Evolutionary conservation across 2,888 invertebrate species (phyloP), one percentile per base, ranked within the genome.

Genomic region (Polydrusus pterygomalis): DNA sequence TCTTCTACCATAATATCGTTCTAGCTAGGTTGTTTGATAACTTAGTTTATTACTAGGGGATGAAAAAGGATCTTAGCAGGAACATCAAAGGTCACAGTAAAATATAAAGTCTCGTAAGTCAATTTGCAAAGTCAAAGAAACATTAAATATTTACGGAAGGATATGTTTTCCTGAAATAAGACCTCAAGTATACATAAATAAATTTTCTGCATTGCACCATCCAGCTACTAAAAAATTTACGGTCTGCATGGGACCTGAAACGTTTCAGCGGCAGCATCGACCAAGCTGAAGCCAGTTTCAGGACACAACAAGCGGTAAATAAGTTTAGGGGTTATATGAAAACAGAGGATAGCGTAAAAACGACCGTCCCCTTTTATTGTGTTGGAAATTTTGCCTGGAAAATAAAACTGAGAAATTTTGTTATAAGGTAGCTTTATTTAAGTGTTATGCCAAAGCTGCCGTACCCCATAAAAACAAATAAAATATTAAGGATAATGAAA

Each of bases 151-250:
- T 84, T 81, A 83, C 82, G 80, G 81, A 82, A 82, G 82, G 74
- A 74, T 74, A 84, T 84, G 84, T 85, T 86, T 85, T 84, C 86
- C 84, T 86, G 86, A 86, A 85, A 81, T 75, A 62, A 78, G 79
- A 85, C 86, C 85, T 86, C 83, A 84, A 83, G 84, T 86, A 86
- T 86, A 86, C 86, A 86, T 87, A 87, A 87, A 87, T 87, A 87
- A 86, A 86, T 86, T 86, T 86, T 83, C 85, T 85, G 86, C 86
- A 85, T 79, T 86, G 86, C 86, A 85, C 84, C 84, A 85, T 82
- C 82, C 80, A 81, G 80, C 83, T 81, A 81, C 80, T 81, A 80
- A 81, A 79, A 80, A 85, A 86, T 86, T 86, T 86, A 86, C 85
- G 84, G 67, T 70, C 75, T 75, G 70, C 70, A 75, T 70, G 75